Conservation (phyloP, 1,140 invertebrate genomes). For the Eumaeus atala region DNA sequence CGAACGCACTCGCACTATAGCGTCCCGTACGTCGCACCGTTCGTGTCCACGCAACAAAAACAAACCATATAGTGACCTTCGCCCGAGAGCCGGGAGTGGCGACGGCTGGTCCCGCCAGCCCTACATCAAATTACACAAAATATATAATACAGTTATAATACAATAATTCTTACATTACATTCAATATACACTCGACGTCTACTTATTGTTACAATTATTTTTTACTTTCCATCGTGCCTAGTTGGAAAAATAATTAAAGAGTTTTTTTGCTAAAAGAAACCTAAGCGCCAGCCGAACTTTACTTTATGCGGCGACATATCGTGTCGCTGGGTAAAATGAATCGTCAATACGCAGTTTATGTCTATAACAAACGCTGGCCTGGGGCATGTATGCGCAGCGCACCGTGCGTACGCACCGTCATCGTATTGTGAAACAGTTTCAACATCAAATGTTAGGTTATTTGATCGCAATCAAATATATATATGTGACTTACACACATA, state of each 20-base stretch:
- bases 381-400: background rate
- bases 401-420: background rate
- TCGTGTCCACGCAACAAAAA: constrained; percentile 1
- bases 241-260: constrained; percentile 34
- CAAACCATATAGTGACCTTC: constrained; percentile 2
- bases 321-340: too few relatives aligned
- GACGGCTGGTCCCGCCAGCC: constrained; percentile 46
- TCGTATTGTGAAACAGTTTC: background rate
- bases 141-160: constrained; percentile 52
- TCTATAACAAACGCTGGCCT: background rate
- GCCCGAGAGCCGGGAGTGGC: constrained; percentile 1
- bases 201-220: constrained; percentile 27
- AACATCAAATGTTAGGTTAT: background rate
- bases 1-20: too few relatives aligned
- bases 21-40: background rate
- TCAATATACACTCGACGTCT: constrained; percentile 33
- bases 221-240: constrained; percentile 28
- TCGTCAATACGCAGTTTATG: background rate
- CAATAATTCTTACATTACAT: constrained; percentile 38
- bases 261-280: constrained; percentile 35
- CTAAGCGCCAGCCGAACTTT: constrained; percentile 27
- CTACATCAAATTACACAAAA: constrained; percentile 32
- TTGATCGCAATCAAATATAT: background rate
- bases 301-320: too few relatives aligned
- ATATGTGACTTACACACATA: constrained; percentile 4